Percentiles rank a stretch among this genome's conserved stretches.
phyloP scores from a whole-genome alignment of 2,113 vertebrate species.

The Peucedramus taeniatus region DNA sequence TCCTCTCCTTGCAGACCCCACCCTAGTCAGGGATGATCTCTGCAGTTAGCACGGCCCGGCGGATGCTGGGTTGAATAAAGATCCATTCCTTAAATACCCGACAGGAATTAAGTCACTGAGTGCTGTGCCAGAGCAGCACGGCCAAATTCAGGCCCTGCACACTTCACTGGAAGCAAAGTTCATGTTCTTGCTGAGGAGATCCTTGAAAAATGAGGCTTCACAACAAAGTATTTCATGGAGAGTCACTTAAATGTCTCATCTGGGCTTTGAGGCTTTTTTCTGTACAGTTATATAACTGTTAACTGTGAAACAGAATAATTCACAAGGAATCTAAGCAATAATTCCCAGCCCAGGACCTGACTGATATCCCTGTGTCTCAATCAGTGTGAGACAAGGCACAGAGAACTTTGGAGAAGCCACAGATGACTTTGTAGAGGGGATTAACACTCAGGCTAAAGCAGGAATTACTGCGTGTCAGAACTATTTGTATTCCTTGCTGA shows the following conservation, averaged over 20 bases:
- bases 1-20: not conserved
- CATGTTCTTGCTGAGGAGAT: not conserved
- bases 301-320: not conserved
- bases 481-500: not conserved
- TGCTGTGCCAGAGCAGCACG: not conserved
- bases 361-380: not conserved
- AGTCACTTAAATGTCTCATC: not conserved
- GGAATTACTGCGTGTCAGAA: not conserved
- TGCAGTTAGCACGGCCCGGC: not conserved
- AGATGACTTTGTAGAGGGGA: not conserved
- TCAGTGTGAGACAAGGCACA: not conserved
- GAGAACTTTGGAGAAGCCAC: not conserved
- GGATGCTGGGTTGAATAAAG: not conserved
- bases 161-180: not conserved
- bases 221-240: not conserved
- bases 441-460: conserved; percentile 16
- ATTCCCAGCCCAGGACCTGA: not conserved
- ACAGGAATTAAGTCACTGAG: not conserved
- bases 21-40: not conserved
- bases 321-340: not conserved
- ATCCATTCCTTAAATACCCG: not conserved
- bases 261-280: not conserved
- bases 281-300: not conserved
- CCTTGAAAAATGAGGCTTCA: not conserved
- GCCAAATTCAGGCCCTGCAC: not conserved